Percentiles rank a stretch among this genome's conserved stretches.
These are phyloP conservation scores for Xenopus borealis DNA, from an alignment of 2,113 vertebrate genomes.

Conservation along the genomic window DNA sequence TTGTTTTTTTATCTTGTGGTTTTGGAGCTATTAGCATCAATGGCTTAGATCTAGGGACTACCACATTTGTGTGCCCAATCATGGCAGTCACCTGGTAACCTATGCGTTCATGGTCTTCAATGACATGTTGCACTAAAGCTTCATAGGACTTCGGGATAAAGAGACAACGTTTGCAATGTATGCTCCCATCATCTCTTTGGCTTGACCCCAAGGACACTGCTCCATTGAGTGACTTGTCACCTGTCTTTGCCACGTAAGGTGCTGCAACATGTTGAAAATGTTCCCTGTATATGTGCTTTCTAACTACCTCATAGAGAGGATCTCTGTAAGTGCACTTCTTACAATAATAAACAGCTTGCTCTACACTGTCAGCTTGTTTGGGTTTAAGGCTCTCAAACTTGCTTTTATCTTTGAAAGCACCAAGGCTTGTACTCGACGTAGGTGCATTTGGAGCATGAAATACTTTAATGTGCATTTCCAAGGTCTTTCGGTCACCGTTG, in stretches of 20 bases:
- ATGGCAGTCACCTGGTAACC: slow-evolving; percentile 98
- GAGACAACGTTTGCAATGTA: slow-evolving; percentile 96
- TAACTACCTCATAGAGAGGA: slow-evolving; percentile 95
- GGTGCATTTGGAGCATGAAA: slow-evolving; percentile 92
- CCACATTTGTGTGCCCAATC: slow-evolving; percentile 97
- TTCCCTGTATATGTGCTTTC: slow-evolving; percentile 99
- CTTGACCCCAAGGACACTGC: slow-evolving; percentile 68
- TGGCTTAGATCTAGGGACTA: slow-evolving; percentile 89
- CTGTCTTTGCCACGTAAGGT: slow-evolving; percentile 89
- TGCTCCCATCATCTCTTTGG: slow-evolving; percentile 77
- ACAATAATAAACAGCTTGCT: slow-evolving; percentile 98
- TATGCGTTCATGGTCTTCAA: slow-evolving; percentile 94
- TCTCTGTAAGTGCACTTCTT: slow-evolving; percentile 99
- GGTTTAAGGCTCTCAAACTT: slow-evolving; percentile 84
- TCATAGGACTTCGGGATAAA: slow-evolving; percentile 96
- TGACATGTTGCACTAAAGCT: slow-evolving; percentile 95
- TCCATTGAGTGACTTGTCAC: slow-evolving; percentile 86
- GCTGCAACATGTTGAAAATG: slow-evolving; percentile 97
- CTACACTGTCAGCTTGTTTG: slow-evolving; percentile 84
- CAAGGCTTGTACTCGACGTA: slow-evolving; percentile 74
- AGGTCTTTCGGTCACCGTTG: slow-evolving; percentile 98
- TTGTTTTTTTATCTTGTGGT: slow-evolving; percentile 82
- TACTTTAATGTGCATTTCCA: slow-evolving; percentile 98
- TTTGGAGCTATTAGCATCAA: slow-evolving; percentile 88
- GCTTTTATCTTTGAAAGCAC: slow-evolving; percentile 85